Conservation (phyloP, 2,113 vertebrate species). For the Dipodomys stephensi region DNA sequence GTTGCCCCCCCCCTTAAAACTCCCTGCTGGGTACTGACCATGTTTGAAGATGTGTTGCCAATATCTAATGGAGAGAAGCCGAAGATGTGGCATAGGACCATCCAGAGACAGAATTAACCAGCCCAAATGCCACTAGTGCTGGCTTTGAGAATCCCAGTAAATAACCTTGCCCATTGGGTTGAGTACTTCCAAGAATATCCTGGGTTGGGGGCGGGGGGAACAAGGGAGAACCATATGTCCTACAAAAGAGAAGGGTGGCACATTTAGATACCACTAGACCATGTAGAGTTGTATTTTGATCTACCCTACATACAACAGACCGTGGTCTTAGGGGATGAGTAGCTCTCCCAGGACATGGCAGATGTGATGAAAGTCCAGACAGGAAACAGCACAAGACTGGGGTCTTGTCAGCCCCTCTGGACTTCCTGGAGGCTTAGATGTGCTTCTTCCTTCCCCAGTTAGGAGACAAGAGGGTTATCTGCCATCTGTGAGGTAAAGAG, state of each 20-base stretch:
- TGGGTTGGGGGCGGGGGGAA: background rate
- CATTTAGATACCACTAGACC: no score
- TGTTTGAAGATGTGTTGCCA: background rate
- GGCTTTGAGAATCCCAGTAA: no score
- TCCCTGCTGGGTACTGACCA: background rate
- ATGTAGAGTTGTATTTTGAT: no score
- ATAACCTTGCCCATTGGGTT: rapidly evolving
- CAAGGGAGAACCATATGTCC: background rate
- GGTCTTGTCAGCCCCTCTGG: background rate
- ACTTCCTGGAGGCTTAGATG: no score
- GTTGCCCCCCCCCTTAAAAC: background rate
- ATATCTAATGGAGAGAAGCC: background rate
- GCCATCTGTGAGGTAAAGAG: no score
- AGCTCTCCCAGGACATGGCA: background rate
- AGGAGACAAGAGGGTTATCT: no score
- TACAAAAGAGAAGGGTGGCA: no score
- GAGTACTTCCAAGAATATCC: background rate
- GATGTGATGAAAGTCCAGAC: background rate
- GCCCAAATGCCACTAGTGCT: background rate
- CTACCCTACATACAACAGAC: no score
- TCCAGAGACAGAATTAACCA: background rate
- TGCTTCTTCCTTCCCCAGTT: no score
- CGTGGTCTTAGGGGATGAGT: background rate
- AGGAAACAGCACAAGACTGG: rapidly evolving
- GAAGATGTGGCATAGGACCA: background rate